A percentile compares a stretch with the other conserved stretches of the same genome.
These are phyloP conservation scores for Rhinopomastus cyanomelas DNA, from an alignment of 2,113 vertebrate genomes.

Conservation along the genomic window DNA sequence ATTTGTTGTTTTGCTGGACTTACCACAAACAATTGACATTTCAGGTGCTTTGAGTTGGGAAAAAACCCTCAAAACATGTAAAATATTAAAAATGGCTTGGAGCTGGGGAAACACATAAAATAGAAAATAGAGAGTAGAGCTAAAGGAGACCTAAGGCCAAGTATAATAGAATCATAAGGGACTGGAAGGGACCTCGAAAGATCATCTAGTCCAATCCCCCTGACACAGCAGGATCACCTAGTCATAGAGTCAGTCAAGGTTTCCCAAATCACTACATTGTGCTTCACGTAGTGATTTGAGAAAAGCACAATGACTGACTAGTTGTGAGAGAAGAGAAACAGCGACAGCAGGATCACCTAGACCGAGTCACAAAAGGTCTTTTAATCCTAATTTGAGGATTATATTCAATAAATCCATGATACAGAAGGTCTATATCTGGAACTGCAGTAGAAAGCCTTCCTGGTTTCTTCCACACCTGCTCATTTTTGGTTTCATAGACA, in stretches of 20 bases:
- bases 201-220: too few relatives aligned
- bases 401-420: not conserved
- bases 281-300: too few relatives aligned
- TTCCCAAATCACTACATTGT: too few relatives aligned
- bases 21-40: not conserved
- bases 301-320: too few relatives aligned
- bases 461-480: not conserved
- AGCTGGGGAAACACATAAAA: not conserved
- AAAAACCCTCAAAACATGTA: not conserved
- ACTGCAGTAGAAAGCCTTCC: not conserved
- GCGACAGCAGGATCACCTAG: too few relatives aligned
- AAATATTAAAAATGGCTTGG: not conserved
- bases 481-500: not conserved
- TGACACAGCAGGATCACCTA: too few relatives aligned
- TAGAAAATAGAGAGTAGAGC: not conserved
- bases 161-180: fast-evolving
- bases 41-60: not conserved
- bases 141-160: not conserved
- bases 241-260: too few relatives aligned
- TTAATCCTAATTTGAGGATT: not conserved
- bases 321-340: too few relatives aligned
- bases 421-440: not conserved
- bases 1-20: not conserved
- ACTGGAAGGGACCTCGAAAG: too few relatives aligned
- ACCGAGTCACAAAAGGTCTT: too few relatives aligned